phyloP scores from a whole-genome alignment of 2,797 vertebrate species.

The Scomberomorus guttatus region DNA sequence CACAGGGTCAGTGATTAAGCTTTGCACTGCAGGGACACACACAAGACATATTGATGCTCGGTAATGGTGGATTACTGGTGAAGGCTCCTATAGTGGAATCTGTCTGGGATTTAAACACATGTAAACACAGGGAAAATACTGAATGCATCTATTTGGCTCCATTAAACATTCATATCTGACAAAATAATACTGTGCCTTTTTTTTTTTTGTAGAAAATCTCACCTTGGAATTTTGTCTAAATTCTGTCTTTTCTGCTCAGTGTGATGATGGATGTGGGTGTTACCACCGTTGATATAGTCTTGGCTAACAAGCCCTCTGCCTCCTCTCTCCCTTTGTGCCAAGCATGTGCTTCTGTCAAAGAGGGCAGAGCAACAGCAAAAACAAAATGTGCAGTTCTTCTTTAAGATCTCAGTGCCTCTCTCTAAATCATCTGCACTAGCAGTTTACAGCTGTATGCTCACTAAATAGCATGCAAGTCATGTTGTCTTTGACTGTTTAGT shows the following conservation, averaged over 20 bases:
- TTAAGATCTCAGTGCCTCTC: slow-evolving; percentile 19
- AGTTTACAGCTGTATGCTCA: slow-evolving; percentile 20
- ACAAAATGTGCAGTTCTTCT: neutral
- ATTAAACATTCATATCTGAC: neutral
- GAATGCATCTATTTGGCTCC: neutral
- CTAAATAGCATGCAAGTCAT: neutral
- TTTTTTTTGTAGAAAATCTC: neutral
- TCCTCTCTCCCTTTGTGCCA: slow-evolving; percentile 42
- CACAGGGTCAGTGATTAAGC: slow-evolving; percentile 51
- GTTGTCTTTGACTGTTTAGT: slow-evolving; percentile 2
- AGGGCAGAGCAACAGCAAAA: slow-evolving; percentile 34
- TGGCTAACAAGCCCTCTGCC: slow-evolving; percentile 55
- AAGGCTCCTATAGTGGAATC: slow-evolving; percentile 12
- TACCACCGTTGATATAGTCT: slow-evolving; percentile 48
- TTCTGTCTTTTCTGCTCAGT: slow-evolving; percentile 31
- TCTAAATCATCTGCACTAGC: slow-evolving; percentile 20
- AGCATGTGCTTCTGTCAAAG: slow-evolving; percentile 47
- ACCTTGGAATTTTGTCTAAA: slow-evolving; percentile 35
- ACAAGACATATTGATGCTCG: slow-evolving; percentile 43
- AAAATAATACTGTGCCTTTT: neutral
- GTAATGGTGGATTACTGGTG: slow-evolving; percentile 12
- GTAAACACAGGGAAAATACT: neutral
- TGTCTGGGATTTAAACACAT: neutral
- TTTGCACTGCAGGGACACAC: slow-evolving; percentile 27
- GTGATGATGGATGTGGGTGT: slow-evolving; percentile 58